phyloP scores from a whole-genome alignment of 2,797 vertebrate genomes.

The Bucorvus abyssinicus region DNA sequence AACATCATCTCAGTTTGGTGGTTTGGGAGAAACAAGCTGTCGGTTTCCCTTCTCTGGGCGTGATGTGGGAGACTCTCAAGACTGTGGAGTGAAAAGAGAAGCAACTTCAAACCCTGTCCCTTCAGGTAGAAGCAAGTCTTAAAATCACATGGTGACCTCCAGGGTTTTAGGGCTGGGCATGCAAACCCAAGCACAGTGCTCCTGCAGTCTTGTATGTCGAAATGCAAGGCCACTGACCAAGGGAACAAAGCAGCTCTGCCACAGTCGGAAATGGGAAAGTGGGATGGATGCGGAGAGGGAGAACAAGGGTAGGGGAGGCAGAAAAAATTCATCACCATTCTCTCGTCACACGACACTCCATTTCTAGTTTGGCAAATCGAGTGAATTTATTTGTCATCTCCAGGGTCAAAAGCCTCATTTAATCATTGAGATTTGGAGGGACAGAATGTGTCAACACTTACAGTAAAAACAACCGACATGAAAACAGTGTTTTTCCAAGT shows the following conservation, averaged over 20 bases:
- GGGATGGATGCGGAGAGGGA: neutral
- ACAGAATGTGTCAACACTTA: slow-evolving; percentile 21
- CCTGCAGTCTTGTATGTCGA: neutral
- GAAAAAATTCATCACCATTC: neutral
- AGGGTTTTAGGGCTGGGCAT: neutral
- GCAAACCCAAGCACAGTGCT: neutral
- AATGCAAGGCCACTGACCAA: neutral
- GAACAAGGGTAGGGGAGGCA: neutral
- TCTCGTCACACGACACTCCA: slow-evolving; percentile 27
- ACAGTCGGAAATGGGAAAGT: neutral
- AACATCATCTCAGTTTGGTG: neutral
- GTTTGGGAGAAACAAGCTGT: neutral
- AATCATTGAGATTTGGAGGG: neutral
- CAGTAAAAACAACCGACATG: neutral
- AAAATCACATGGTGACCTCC: neutral
- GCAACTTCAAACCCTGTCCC: neutral
- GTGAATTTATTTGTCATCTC: slow-evolving; percentile 26
- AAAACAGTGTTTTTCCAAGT: neutral
- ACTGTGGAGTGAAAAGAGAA: neutral
- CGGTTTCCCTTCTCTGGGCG: neutral
- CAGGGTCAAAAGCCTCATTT: neutral
- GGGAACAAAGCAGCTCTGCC: neutral
- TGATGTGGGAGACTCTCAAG: neutral
- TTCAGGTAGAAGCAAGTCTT: neutral
- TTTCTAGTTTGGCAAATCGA: slow-evolving; percentile 34